Conservation (phyloP, 2,113 vertebrate genomes). For the Sinocyclocheilus anophthalmus region DNA sequence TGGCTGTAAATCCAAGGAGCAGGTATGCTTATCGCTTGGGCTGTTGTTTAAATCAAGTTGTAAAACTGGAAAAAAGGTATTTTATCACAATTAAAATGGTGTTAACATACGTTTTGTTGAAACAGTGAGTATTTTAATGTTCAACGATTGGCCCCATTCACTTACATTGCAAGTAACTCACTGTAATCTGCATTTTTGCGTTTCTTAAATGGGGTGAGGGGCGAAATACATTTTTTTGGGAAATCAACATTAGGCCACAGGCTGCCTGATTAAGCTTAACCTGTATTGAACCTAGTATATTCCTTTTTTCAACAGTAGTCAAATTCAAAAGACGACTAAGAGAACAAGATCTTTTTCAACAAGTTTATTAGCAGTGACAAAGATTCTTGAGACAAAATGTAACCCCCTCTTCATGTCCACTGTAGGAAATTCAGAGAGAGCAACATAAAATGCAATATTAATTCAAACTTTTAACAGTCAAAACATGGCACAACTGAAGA, state of each 20-base stretch:
- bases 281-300: neutral
- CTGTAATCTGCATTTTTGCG: neutral
- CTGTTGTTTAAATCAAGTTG: too few species aligned
- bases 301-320: neutral
- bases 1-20: neutral
- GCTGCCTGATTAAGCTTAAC: neutral
- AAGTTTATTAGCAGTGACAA: conserved; percentile 63
- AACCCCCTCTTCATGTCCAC: conserved; percentile 47
- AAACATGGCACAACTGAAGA: conserved; percentile 62
- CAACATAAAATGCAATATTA: conserved; percentile 51
- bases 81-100: too few species aligned
- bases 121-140: too few species aligned
- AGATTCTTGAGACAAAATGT: conserved; percentile 43
- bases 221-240: too few species aligned
- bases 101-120: too few species aligned
- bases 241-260: too few species aligned
- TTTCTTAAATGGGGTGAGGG: neutral
- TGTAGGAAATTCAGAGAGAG: conserved; percentile 51
- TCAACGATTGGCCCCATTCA: neutral
- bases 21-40: neutral
- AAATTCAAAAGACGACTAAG: neutral
- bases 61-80: too few species aligned
- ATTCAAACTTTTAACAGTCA: conserved; percentile 58
- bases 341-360: conserved; percentile 34
- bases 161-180: neutral